Evolutionary conservation across 2,113 vertebrate species (phyloP).

Genomic region (Pomatorhinus ruficollis): DNA sequence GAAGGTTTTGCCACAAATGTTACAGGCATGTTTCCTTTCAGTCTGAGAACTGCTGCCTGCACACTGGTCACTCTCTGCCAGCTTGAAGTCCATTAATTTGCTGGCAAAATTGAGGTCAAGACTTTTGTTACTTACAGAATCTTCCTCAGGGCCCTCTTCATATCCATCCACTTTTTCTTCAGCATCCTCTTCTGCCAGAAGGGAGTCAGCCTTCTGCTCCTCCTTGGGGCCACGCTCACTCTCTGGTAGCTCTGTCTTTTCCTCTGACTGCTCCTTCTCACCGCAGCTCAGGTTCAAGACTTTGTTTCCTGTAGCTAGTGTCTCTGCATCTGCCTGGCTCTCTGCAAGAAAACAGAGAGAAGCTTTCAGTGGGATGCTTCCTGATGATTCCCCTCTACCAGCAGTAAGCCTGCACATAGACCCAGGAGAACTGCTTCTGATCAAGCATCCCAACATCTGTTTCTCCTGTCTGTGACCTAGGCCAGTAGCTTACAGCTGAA

Average conservation of each 20-base stretch:
- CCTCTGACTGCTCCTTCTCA: slow-evolving; percentile 47
- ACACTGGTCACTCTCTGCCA: slow-evolving; percentile 72
- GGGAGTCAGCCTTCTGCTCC: slow-evolving; percentile 21
- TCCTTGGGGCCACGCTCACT: background rate
- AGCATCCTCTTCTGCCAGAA: slow-evolving; percentile 34
- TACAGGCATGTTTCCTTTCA: slow-evolving; percentile 86
- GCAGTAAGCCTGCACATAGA: background rate
- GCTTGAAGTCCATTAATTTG: slow-evolving; percentile 94
- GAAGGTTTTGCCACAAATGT: slow-evolving; percentile 90
- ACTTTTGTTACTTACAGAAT: slow-evolving; percentile 92
- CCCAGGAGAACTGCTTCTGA: background rate
- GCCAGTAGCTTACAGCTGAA: background rate
- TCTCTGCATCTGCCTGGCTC: slow-evolving; percentile 84
- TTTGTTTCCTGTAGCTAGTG: slow-evolving; percentile 60
- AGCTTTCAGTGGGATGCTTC: background rate
- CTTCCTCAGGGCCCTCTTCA: slow-evolving; percentile 77
- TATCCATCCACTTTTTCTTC: slow-evolving; percentile 58
- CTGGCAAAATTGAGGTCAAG: slow-evolving; percentile 94
- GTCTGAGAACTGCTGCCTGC: slow-evolving; percentile 57
- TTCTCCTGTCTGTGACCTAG: background rate
- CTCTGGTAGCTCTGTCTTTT: slow-evolving; percentile 27
- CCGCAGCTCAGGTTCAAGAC: slow-evolving; percentile 77
- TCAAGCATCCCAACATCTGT: background rate
- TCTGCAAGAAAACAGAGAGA: slow-evolving; percentile 79
- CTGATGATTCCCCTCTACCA: background rate